phyloP scores from a whole-genome alignment of 2,888 invertebrate species.

The Aleiodes testaceus region DNA sequence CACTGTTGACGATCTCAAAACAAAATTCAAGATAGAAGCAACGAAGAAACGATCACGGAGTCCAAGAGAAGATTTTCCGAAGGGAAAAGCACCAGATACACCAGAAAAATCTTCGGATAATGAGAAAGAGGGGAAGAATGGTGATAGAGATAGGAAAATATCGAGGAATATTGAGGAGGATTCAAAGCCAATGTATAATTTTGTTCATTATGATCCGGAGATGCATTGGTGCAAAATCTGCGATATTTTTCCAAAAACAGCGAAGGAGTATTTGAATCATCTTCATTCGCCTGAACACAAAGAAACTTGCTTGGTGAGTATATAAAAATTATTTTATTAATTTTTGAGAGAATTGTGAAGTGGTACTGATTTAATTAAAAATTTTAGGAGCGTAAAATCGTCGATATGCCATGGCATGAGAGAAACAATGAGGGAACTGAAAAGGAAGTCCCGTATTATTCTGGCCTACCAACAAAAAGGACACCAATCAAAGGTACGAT shows the following conservation, averaged over 20 bases:
- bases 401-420: conserved; percentile 86
- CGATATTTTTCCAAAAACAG: conserved; percentile 89
- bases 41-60: conserved; percentile 63
- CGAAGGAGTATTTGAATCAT: conserved; percentile 89
- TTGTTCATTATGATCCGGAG: conserved; percentile 90
- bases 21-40: conserved; percentile 65
- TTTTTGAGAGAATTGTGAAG: conserved; percentile 1
- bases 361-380: conserved; percentile 51
- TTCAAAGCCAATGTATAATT: conserved; percentile 78
- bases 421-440: conserved; percentile 75
- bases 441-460: conserved; percentile 81
- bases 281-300: conserved; percentile 86
- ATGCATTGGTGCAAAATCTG: conserved; percentile 93
- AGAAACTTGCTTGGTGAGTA: conserved; percentile 73
- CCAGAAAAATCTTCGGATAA: conserved; percentile 63
- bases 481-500: conserved; percentile 85
- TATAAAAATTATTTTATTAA: neutral
- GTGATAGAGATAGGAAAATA: conserved; percentile 59
- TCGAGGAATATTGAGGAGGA: conserved; percentile 62
- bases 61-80: conserved; percentile 67
- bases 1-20: conserved; percentile 71
- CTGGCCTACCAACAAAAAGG: conserved; percentile 83
- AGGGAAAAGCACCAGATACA: conserved; percentile 62
- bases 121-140: conserved; percentile 63
- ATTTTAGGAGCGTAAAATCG: conserved; percentile 76